Evolutionary conservation across 1,140 invertebrate genomes (phyloP).

Genomic region (Drosophila ananassae): DNA sequence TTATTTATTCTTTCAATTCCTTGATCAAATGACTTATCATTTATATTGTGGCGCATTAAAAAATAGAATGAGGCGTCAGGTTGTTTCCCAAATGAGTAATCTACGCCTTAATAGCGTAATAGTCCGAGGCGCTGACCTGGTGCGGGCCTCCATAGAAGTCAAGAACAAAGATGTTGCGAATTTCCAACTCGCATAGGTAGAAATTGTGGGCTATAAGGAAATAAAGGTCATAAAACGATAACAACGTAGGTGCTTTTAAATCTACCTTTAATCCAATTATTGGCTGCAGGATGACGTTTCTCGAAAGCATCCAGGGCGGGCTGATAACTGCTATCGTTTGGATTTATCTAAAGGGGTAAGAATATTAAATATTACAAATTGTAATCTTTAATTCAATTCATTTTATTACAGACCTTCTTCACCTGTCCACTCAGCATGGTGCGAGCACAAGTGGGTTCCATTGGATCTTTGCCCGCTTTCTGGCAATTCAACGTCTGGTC

Average conservation of each 20-base stretch:
- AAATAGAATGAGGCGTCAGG: conserved; percentile 5
- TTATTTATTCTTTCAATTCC: neutral
- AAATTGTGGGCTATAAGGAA: conserved; percentile 88
- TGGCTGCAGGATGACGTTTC: conserved; percentile 89
- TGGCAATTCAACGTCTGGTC: conserved; percentile 89
- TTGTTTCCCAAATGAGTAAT: conserved; percentile 22
- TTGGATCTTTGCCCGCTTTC: conserved; percentile 88
- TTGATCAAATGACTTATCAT: conserved; percentile 17
- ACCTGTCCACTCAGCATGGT: conserved; percentile 90
- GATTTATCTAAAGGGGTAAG: conserved; percentile 85
- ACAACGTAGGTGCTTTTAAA: neutral
- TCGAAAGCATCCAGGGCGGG: conserved; percentile 88
- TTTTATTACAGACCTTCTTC: conserved; percentile 85
- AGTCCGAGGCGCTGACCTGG: conserved; percentile 87
- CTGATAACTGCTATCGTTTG: conserved; percentile 85
- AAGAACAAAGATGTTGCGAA: conserved; percentile 88
- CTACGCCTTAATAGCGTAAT: conserved; percentile 77
- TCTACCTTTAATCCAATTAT: conserved; percentile 85
- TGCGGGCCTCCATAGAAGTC: conserved; percentile 92
- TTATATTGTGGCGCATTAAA: conserved; percentile 4
- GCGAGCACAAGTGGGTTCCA: conserved; percentile 92
- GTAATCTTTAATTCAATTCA: neutral
- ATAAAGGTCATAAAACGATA: neutral
- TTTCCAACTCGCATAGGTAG: conserved; percentile 90
- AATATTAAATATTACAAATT: neutral